phyloP scores from a whole-genome alignment of 2,888 invertebrate species.

The Uropetala carovei region DNA sequence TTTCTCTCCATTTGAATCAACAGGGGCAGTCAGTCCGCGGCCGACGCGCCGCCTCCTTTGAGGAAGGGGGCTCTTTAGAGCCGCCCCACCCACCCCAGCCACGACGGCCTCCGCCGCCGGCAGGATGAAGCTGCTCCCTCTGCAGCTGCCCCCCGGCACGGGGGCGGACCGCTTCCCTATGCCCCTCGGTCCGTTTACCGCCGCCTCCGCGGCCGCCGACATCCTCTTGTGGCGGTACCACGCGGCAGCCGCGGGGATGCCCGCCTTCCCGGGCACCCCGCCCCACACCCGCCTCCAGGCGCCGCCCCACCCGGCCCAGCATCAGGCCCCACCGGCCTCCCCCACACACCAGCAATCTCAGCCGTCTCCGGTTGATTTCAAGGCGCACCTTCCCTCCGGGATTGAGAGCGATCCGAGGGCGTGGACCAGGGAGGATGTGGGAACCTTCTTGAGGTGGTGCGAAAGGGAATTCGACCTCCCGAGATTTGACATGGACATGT shows the following conservation, averaged over 20 bases:
- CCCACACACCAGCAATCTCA: conserved; percentile 71
- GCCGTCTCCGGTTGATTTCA: conserved; percentile 84
- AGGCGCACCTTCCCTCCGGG: conserved; percentile 87
- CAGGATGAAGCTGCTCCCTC: conserved; percentile 78
- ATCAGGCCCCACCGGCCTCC: conserved; percentile 75
- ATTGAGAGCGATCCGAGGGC: conserved; percentile 90
- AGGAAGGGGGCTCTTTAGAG: conserved; percentile 14
- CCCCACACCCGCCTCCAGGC: conserved; percentile 68
- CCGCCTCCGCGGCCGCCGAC: conserved; percentile 78
- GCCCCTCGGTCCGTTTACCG: conserved; percentile 85
- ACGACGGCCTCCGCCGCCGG: conserved; percentile 58
- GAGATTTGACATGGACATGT: conserved; percentile 93
- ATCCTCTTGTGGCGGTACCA: conserved; percentile 90
- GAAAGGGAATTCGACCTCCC: conserved; percentile 95
- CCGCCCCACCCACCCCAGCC: conserved; percentile 18
- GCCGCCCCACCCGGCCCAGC: conserved; percentile 74
- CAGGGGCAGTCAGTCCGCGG: background rate
- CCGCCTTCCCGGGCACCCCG: conserved; percentile 50
- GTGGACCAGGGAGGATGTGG: conserved; percentile 94
- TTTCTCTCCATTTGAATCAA: no score
- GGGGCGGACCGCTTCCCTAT: conserved; percentile 86
- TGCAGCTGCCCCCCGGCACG: conserved; percentile 82
- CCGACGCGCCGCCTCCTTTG: conserved; percentile 2
- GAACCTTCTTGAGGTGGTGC: conserved; percentile 92
- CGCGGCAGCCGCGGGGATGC: conserved; percentile 77